A percentile compares a stretch with the other conserved stretches of the same genome.
phyloP scores from a whole-genome alignment of 2,113 vertebrate genomes.

The Oreochromis aureus region DNA sequence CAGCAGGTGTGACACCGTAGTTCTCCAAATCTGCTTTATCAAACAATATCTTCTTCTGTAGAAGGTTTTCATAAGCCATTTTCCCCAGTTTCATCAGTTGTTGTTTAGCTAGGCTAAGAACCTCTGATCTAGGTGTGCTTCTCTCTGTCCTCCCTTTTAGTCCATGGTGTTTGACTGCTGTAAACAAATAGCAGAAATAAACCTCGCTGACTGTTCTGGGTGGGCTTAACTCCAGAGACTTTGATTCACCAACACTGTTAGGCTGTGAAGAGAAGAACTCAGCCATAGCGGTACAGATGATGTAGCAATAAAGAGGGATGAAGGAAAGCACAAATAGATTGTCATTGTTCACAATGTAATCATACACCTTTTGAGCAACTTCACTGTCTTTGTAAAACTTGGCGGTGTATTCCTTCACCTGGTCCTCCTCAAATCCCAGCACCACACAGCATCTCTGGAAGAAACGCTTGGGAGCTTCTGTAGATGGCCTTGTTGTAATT shows the following conservation, averaged over 20 bases:
- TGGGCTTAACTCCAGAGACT: slow-evolving; percentile 47
- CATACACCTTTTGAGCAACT: slow-evolving; percentile 43
- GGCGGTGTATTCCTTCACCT: slow-evolving; percentile 59
- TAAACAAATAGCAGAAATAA: slow-evolving; percentile 63
- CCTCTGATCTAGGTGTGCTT: slow-evolving; percentile 18
- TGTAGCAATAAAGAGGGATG: slow-evolving; percentile 71
- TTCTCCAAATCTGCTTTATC: slow-evolving; percentile 28
- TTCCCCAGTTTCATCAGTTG: slow-evolving; percentile 54
- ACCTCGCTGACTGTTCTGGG: slow-evolving; percentile 68
- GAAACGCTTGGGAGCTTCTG: slow-evolving; percentile 36
- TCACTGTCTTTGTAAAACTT: slow-evolving; percentile 58
- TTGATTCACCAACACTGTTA: neutral
- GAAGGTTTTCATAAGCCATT: slow-evolving; percentile 57
- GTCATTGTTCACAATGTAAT: slow-evolving; percentile 58
- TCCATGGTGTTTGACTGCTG: slow-evolving; percentile 52
- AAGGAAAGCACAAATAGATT: slow-evolving; percentile 64
- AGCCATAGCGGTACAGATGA: slow-evolving; percentile 63
- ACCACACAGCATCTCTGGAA: slow-evolving; percentile 64
- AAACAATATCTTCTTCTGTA: slow-evolving; percentile 62
- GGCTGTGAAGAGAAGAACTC: slow-evolving; percentile 47
- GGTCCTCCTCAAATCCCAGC: slow-evolving; percentile 63
- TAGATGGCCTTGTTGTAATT: slow-evolving; percentile 58
- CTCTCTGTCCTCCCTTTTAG: slow-evolving; percentile 16
- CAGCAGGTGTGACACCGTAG: slow-evolving; percentile 32
- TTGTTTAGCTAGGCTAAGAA: slow-evolving; percentile 38